Base-by-base conservation (phyloP, 2,113 vertebrate genomes). In the Neolamprologus variostigma region DNA sequence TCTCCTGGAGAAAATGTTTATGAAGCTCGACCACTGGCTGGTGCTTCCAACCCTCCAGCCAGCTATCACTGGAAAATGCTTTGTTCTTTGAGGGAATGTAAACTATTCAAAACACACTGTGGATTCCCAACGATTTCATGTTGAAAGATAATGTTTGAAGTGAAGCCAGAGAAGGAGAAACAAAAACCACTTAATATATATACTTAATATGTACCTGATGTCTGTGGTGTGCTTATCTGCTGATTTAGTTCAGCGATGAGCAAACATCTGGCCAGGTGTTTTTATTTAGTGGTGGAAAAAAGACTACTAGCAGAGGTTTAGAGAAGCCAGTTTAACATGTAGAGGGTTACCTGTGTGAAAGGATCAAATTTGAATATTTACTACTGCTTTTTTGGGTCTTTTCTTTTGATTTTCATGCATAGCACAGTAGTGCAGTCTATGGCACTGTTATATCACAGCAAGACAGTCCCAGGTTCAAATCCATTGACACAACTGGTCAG, bases 171-270 rank as follows among this genome's bases (percentile, higher is more conserved):
- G 19, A 28, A 55, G 33, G 5, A 37, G 33, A 73, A 51, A 76
- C 13, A 28, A 23, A 89, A 91, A 87, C 4, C 7, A 55, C 50
- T 80, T 89, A 54, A 89, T 88, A 73, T 85, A 31, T 61, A 61
- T 61, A 55, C 42, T 76, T 86, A 54, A 90, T 88, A 73, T 85
- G 87, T 55, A 73, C 89, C 33, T 82, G 73, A 90, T 83, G 80
- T 40, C 35, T 23, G 40, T 45, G 78, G 86, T 14, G 76, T 84
- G 33, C 61, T 79, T 47, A 76, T 81, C 45, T 81, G 82, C 5
- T 31, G 45, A 71, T 85, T 87, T 35, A 61, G 11, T 5, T 35
- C 31, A 35, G 14, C 3, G 26, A 81, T 78, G 17, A 40, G 68
- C 7, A 17, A 50, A 59, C 37, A 26, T 84, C 45, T 81, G 19